Evolutionary conservation across 2,888 invertebrate genomes (phyloP), one percentile per base, ranked within the genome.

Genomic region (Drosophila kuntzei): DNA sequence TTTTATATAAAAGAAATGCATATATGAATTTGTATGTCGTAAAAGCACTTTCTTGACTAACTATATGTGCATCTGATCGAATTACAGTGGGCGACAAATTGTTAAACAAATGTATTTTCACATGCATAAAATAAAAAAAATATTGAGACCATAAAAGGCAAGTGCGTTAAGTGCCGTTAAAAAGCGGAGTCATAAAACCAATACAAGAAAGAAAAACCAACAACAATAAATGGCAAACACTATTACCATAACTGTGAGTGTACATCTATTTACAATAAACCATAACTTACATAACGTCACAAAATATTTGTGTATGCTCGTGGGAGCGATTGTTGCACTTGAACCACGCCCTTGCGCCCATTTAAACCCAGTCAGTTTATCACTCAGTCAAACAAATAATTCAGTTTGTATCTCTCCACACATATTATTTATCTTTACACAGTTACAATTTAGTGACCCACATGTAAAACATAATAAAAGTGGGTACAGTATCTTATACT

Each of bases 271-370:
- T 49, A 55, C 68, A 71, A 39, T 46, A 59, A 18, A 46, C 39
- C 43, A 61, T 41, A 43, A 51, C 16, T 66, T 69, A 65, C 79
- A 76, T 79, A 79, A 70, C 37, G 11, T 22, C 29, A 44, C 20
- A 58, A 39, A 58, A 27, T 50, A 58, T 60, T 50, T 61, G 41
- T n/a, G 1, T 16, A 37, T 12, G 12, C 18, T 59, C 76, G 76
- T 76, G 76, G 76, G 76, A 79, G 76, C 59, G 59, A 49, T 51
- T 43, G 46, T 22, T 64, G 75, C 69, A 74, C 60, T 54, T 41
- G 39, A 34, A 12, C 34, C 60, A 58, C 69, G 57, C 75, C 73
- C 50, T 9, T 20, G 11, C 18, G 20, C 12, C 29, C 41, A 32
- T 44, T 58, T 29, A n/a, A n/a, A n/a, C n/a, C n/a, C n/a, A 12